Percentiles rank a stretch among this genome's conserved stretches.
Conservation (phyloP, 2,888 invertebrate species). For the Eutolmus rufibarbis region DNA sequence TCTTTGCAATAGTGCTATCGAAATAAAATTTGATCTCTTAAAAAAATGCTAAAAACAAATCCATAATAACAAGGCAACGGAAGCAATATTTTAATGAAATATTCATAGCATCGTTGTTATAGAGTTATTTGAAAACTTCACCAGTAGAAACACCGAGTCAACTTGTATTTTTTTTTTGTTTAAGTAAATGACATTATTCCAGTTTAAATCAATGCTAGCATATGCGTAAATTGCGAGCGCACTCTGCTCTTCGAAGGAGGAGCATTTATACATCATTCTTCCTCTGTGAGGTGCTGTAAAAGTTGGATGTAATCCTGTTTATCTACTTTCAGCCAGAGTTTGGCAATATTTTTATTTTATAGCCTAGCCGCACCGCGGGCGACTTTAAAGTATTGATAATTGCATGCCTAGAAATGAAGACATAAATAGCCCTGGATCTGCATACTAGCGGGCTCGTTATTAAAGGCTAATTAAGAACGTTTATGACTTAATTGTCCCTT, state of each 20-base stretch:
- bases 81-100: too few relatives aligned
- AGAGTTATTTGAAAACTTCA: too few relatives aligned
- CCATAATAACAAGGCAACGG: too few relatives aligned
- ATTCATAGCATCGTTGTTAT: too few relatives aligned
- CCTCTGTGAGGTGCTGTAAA: background rate
- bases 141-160: too few relatives aligned
- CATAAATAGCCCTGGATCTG: conserved; percentile 27
- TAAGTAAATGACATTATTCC: too few relatives aligned
- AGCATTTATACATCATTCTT: background rate
- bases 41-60: too few relatives aligned
- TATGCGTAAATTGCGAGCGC: background rate
- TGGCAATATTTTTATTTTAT: conserved; percentile 31
- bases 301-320: conserved; percentile 20
- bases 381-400: conserved; percentile 36
- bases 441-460: conserved; percentile 9
- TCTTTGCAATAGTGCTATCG: too few relatives aligned
- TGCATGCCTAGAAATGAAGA: conserved; percentile 35
- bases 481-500: conserved; percentile 35
- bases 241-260: background rate
- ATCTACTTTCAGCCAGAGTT: conserved; percentile 25
- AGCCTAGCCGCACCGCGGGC: background rate
- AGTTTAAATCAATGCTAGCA: background rate
- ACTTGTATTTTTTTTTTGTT: too few relatives aligned
- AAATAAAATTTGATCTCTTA: too few relatives aligned
- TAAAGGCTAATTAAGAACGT: conserved; percentile 30